These are phyloP conservation scores for Watsonalla cultraria DNA, from an alignment of 2,888 invertebrate genomes.

Conservation along the genomic window DNA sequence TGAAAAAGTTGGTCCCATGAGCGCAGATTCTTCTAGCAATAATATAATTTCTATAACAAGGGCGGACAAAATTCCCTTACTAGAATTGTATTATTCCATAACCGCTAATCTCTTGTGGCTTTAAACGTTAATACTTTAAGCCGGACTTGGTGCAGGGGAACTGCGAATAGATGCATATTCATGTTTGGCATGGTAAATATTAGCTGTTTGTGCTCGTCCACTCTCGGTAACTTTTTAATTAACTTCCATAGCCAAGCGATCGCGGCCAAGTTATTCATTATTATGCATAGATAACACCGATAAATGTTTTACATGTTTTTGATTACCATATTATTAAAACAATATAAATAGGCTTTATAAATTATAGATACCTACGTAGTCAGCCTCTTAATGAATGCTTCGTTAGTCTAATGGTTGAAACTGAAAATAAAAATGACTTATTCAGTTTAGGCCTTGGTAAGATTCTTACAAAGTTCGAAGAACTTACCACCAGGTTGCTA, in stretches of 20 bases:
- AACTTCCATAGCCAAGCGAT: conserved; percentile 3
- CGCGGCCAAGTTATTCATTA: background rate
- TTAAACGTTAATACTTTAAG: background rate
- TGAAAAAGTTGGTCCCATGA: too few species aligned
- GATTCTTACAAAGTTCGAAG: too few species aligned
- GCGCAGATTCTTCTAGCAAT: background rate
- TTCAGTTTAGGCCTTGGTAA: too few species aligned
- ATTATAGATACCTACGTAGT: too few species aligned
- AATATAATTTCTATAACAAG: background rate
- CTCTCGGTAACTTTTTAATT: conserved; percentile 19
- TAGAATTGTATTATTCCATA: background rate
- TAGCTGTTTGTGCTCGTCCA: conserved; percentile 19
- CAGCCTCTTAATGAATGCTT: too few species aligned
- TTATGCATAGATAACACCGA: too few species aligned
- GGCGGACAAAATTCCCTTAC: background rate
- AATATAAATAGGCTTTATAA: too few species aligned
- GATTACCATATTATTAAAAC: too few species aligned
- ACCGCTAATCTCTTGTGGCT: background rate
- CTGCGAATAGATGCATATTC: conserved; percentile 28
- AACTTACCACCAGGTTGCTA: too few species aligned
- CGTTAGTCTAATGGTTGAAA: too few species aligned
- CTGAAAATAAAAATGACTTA: too few species aligned
- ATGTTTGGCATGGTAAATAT: conserved; percentile 26
- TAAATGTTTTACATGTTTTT: too few species aligned
- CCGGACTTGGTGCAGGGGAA: background rate